These are phyloP conservation scores for Onchidella celtica DNA, from an alignment of 2,888 invertebrate genomes.

Conservation along the genomic window DNA sequence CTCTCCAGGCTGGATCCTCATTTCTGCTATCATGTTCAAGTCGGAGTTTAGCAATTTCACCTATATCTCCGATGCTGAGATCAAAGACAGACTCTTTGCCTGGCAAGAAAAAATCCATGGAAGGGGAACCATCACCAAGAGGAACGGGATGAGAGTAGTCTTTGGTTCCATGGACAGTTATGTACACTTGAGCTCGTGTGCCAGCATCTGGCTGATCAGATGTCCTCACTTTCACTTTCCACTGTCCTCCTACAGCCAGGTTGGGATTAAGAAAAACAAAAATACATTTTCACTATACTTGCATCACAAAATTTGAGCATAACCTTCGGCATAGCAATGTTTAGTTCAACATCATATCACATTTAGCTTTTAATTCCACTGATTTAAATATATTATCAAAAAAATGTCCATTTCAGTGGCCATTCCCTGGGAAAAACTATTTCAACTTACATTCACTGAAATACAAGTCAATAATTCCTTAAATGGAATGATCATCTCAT, in stretches of 20 bases:
- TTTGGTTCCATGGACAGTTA: conserved; percentile 73
- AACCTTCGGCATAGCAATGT: too few relatives aligned
- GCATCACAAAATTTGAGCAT: too few relatives aligned
- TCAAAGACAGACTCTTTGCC: conserved; percentile 52
- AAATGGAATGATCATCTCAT: too few relatives aligned
- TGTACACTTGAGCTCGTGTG: conserved; percentile 68
- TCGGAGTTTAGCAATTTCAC: conserved; percentile 74
- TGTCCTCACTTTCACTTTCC: conserved; percentile 71
- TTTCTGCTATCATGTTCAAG: conserved; percentile 72
- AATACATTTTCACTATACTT: too few relatives aligned
- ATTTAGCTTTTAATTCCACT: neutral
- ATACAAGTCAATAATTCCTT: too few relatives aligned
- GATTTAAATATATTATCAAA: too few relatives aligned
- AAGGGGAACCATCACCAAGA: conserved; percentile 58
- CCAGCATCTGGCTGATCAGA: conserved; percentile 70
- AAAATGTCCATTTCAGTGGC: too few relatives aligned
- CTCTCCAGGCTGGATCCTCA: conserved; percentile 68
- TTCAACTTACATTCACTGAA: too few relatives aligned
- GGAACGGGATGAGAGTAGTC: conserved; percentile 65
- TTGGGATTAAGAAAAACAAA: neutral
- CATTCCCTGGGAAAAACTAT: too few relatives aligned
- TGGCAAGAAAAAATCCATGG: conserved; percentile 45
- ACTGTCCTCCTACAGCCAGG: conserved; percentile 66
- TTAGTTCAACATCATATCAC: too few relatives aligned
- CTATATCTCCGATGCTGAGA: conserved; percentile 71